These are phyloP conservation scores for Helicoverpa armigera DNA, from an alignment of 1,140 invertebrate species.

Conservation along the genomic window DNA sequence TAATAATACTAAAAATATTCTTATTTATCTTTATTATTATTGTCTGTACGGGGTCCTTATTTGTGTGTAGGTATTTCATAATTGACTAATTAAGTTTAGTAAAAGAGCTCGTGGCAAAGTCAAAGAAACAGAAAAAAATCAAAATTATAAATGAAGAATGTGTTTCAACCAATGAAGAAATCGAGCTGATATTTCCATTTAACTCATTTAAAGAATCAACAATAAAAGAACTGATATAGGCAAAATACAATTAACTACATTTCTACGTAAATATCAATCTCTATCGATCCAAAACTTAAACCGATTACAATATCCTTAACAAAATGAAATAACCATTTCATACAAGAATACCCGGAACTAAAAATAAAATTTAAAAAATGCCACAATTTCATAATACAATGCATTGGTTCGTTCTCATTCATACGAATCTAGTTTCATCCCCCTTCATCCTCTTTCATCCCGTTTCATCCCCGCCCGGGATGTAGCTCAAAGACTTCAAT, in stretches of 20 bases:
- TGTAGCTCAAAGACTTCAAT: conserved; percentile 45
- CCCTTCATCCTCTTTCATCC: conserved; percentile 16
- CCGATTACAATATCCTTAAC: background rate
- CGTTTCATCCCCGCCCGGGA: conserved; percentile 27
- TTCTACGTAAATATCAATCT: background rate
- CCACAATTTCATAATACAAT: conserved; percentile 38
- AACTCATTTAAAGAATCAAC: too few relatives aligned
- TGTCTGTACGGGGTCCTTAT: background rate
- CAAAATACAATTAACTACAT: too few relatives aligned
- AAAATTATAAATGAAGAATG: too few relatives aligned
- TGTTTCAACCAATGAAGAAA: too few relatives aligned
- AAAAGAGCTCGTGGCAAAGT: too few relatives aligned
- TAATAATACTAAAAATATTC: background rate
- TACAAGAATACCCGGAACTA: background rate
- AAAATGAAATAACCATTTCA: conserved; percentile 2
- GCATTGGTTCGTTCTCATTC: conserved; percentile 42
- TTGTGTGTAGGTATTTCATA: too few relatives aligned
- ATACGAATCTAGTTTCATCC: conserved; percentile 34
- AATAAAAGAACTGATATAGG: too few relatives aligned
- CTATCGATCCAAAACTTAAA: background rate
- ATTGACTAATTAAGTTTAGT: too few relatives aligned
- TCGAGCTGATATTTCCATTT: too few relatives aligned
- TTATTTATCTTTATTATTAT: background rate
- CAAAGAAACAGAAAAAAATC: too few relatives aligned
- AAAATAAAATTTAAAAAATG: conserved; percentile 9